Evolutionary conservation across 2,113 vertebrate species (phyloP).

Genomic region (Rafetus swinhoei): DNA sequence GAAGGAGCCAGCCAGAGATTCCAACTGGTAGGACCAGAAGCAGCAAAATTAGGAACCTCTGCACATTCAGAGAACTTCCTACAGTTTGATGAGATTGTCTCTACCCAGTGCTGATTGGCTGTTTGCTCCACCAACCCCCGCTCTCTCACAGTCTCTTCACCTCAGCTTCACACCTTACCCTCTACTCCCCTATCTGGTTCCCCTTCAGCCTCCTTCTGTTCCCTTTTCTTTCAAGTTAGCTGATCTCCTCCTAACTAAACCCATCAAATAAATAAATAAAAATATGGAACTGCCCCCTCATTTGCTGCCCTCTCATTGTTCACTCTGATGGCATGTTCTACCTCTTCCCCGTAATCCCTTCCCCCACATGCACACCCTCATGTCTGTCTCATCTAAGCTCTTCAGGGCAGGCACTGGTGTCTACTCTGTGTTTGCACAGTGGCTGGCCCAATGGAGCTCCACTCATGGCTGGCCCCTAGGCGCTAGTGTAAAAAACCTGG

Average conservation of each 20-base stretch:
- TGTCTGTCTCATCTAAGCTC: neutral
- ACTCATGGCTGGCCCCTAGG: neutral
- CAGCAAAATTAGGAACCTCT: neutral
- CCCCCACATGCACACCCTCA: too few relatives aligned
- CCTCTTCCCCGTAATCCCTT: neutral
- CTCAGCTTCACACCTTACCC: neutral
- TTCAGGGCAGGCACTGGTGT: neutral
- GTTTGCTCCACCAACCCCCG: neutral
- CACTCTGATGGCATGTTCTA: neutral
- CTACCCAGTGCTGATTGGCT: neutral
- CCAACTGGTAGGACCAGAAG: neutral
- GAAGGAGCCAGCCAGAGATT: neutral
- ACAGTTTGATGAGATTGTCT: neutral
- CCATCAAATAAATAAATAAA: neutral
- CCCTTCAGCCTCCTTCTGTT: neutral
- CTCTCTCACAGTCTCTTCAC: neutral
- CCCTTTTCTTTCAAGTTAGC: neutral
- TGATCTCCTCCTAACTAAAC: neutral
- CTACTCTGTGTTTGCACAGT: neutral
- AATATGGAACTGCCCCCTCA: neutral
- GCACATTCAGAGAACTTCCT: neutral
- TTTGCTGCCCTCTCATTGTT: neutral
- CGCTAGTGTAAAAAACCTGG: neutral
- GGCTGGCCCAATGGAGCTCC: neutral
- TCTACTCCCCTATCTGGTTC: neutral